Conservation (phyloP, 1,140 invertebrate genomes). For the Drosophila nigrodunni region DNA sequence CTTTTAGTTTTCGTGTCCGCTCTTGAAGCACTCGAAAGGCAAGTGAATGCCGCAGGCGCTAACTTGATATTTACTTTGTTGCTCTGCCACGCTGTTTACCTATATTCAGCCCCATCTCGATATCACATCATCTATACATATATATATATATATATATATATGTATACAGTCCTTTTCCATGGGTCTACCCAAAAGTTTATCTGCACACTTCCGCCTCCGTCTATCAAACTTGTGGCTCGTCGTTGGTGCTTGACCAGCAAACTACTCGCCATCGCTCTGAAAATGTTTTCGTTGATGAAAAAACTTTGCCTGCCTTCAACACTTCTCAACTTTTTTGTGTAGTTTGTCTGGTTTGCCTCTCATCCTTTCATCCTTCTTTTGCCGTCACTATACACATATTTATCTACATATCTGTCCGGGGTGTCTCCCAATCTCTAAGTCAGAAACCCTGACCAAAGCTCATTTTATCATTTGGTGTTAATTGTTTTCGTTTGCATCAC, state of each 20-base stretch:
- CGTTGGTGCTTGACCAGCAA: constrained; percentile 70
- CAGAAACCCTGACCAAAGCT: constrained; percentile 43
- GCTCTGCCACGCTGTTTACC: constrained; percentile 66
- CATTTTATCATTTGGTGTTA: constrained; percentile 79
- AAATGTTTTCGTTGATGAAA: constrained; percentile 83
- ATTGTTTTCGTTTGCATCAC: constrained; percentile 81
- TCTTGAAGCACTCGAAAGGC: constrained; percentile 39
- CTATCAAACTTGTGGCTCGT: constrained; percentile 68
- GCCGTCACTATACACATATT: neutral
- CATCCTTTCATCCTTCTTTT: constrained; percentile 3
- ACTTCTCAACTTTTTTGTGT: constrained; percentile 79
- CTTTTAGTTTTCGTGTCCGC: constrained; percentile 75
- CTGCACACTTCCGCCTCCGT: constrained; percentile 58
- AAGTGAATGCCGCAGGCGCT: constrained; percentile 73
- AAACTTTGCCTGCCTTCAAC: constrained; percentile 81
- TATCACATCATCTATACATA: constrained; percentile 8
- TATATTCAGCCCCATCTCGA: constrained; percentile 38
- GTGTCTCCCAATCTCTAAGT: neutral
- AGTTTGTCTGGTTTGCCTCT: constrained; percentile 56
- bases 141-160: neutral
- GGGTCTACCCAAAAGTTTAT: constrained; percentile 61
- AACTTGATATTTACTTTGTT: constrained; percentile 83
- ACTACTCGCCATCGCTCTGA: constrained; percentile 58
- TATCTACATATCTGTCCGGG: constrained; percentile 37
- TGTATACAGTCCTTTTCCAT: neutral